These are phyloP conservation scores for Pseudocheirus occidentalis DNA, from an alignment of 2,797 vertebrate species.

Conservation along the genomic window DNA sequence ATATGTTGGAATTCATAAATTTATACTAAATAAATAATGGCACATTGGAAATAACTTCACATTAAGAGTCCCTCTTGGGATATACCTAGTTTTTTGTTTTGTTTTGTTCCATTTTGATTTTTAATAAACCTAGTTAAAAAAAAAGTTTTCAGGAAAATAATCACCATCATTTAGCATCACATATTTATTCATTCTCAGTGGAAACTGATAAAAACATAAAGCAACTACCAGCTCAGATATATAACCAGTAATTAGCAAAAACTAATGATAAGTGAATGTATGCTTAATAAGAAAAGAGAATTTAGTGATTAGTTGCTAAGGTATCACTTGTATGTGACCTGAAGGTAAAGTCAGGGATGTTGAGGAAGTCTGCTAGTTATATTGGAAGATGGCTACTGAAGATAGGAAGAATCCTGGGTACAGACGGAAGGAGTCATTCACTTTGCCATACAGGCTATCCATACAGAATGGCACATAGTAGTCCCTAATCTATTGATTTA, in stretches of 20 bases:
- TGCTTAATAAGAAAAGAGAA: neutral
- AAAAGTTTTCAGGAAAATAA: neutral
- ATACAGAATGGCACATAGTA: neutral
- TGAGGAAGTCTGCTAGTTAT: neutral
- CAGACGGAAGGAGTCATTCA: neutral
- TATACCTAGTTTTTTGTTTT: too few relatives aligned
- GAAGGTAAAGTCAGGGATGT: neutral
- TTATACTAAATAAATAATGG: neutral
- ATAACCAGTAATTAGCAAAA: neutral
- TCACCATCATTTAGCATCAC: neutral
- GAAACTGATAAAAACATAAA: neutral
- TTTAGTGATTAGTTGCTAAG: neutral
- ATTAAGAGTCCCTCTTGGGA: neutral
- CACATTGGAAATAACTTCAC: neutral
- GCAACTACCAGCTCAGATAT: neutral
- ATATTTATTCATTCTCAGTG: neutral
- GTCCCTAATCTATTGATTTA: neutral
- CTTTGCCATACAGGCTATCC: neutral
- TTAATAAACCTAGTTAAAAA: neutral
- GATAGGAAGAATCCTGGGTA: neutral
- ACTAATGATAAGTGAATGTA: neutral
- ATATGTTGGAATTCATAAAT: conserved; percentile 1
- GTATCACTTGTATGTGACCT: neutral
- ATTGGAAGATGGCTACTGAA: neutral
- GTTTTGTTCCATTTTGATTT: too few relatives aligned